Conservation (phyloP, 1,140 invertebrate genomes). For the Phocides pigmalion region DNA sequence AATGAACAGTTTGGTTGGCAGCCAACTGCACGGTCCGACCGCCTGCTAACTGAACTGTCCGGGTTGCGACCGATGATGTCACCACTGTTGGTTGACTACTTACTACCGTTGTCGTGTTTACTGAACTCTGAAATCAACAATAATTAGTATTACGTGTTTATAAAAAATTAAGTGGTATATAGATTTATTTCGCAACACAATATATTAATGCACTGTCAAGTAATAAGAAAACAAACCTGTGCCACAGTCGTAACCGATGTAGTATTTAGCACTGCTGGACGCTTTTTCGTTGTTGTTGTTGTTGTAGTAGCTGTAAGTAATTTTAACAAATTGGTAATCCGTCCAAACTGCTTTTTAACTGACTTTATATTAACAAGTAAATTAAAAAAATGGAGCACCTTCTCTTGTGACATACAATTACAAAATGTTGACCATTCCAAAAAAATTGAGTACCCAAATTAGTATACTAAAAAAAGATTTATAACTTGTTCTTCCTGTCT, state of each 20-base stretch:
- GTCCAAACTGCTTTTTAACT: no score
- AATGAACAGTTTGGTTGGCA: slow-evolving; percentile 60
- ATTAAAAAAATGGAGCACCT: no score
- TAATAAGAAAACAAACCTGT: slow-evolving; percentile 51
- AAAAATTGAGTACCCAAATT: no score
- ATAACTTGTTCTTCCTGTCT: no score
- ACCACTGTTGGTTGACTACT: slow-evolving; percentile 56
- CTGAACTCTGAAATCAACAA: slow-evolving; percentile 52
- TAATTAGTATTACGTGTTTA: neutral
- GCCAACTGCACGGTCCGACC: slow-evolving; percentile 63
- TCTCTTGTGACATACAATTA: no score
- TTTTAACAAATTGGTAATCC: no score
- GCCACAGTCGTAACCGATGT: slow-evolving; percentile 57
- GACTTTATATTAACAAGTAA: no score
- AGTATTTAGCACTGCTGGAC: slow-evolving; percentile 48
- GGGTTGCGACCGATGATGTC: slow-evolving; percentile 49
- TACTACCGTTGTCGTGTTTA: slow-evolving; percentile 52
- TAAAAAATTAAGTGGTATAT: no score
- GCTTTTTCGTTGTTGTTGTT: slow-evolving; percentile 58
- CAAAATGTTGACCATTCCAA: no score
- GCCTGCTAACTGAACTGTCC: slow-evolving; percentile 65
- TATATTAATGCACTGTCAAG: no score
- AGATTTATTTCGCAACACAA: no score
- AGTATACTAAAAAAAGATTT: no score
- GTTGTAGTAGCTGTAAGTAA: slow-evolving; percentile 40